phyloP scores from a whole-genome alignment of 1,140 invertebrate genomes.

The Planococcus citri region DNA sequence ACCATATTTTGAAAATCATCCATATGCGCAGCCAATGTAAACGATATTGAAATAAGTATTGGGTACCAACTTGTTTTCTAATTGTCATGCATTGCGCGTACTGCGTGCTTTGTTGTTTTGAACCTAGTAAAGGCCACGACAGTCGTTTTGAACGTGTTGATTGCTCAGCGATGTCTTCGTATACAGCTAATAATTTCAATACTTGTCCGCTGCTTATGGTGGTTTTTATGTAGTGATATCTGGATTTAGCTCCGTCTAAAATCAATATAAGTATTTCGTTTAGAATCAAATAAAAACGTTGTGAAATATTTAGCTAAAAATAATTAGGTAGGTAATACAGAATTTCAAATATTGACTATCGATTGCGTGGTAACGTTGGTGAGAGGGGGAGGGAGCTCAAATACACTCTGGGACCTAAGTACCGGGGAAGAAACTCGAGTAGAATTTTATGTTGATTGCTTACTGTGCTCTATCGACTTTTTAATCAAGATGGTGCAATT shows the following conservation, averaged over 20 bases:
- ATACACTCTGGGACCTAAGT: too few species aligned
- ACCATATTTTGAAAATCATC: too few species aligned
- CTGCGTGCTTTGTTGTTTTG: conserved; percentile 33
- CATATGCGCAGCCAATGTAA: too few species aligned
- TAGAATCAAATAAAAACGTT: not conserved
- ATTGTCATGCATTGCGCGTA: conserved; percentile 37
- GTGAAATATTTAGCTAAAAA: too few species aligned
- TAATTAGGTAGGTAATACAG: too few species aligned
- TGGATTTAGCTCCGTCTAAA: conserved; percentile 26
- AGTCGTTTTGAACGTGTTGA: conserved; percentile 26
- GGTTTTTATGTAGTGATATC: conserved; percentile 37
- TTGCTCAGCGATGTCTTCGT: conserved; percentile 37
- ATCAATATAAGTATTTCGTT: not conserved
- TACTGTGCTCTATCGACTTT: too few species aligned
- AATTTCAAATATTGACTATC: too few species aligned
- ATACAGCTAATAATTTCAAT: conserved; percentile 37
- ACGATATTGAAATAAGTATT: not conserved
- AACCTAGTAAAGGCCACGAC: conserved; percentile 27
- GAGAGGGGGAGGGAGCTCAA: too few species aligned
- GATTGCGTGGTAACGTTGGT: too few species aligned
- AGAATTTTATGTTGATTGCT: too few species aligned
- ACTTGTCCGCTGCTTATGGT: conserved; percentile 37
- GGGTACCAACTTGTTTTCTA: conserved; percentile 26
- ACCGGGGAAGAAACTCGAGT: too few species aligned
- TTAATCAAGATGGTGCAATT: too few species aligned